phyloP scores from a whole-genome alignment of 2,888 invertebrate species.

The Ypsolopha scabrella region DNA sequence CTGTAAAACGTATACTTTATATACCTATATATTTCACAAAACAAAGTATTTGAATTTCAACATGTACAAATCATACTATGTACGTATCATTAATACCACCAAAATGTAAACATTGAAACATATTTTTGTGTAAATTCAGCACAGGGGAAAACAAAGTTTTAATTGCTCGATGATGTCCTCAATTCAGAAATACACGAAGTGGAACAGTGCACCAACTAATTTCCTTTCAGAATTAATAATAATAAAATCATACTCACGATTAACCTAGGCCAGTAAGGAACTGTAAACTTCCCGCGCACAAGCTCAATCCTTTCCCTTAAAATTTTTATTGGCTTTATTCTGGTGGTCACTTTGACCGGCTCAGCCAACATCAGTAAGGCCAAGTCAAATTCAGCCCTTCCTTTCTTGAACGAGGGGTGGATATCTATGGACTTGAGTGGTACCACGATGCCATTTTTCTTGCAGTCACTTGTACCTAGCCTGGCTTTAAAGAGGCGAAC shows the following conservation, averaged over 20 bases:
- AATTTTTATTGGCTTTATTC: constrained; percentile 31
- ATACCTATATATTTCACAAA: too few relatives aligned
- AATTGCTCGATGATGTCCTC: too few relatives aligned
- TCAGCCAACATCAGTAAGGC: constrained; percentile 31
- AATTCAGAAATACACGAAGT: too few relatives aligned
- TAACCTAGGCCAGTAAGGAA: constrained; percentile 50
- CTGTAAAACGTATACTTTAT: too few relatives aligned
- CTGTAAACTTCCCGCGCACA: constrained; percentile 36
- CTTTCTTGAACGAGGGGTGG: constrained; percentile 32
- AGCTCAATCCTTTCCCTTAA: constrained; percentile 26
- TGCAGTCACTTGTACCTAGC: constrained; percentile 47
- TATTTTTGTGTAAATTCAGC: too few relatives aligned
- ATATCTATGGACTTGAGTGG: constrained; percentile 33
- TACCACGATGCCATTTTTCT: constrained; percentile 34
- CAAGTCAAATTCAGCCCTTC: constrained; percentile 35
- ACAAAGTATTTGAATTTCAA: too few relatives aligned
- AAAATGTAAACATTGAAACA: too few relatives aligned
- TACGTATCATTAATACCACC: too few relatives aligned
- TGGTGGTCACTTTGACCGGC: constrained; percentile 17
- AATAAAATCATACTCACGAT: constrained; percentile 32
- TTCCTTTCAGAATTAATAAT: too few relatives aligned
- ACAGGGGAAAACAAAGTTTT: too few relatives aligned
- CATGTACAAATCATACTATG: too few relatives aligned
- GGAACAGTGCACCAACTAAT: too few relatives aligned
- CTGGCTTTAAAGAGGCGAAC: constrained; percentile 40